phyloP scores from a whole-genome alignment of 2,113 vertebrate species.

The Aleadryas rufinucha region DNA sequence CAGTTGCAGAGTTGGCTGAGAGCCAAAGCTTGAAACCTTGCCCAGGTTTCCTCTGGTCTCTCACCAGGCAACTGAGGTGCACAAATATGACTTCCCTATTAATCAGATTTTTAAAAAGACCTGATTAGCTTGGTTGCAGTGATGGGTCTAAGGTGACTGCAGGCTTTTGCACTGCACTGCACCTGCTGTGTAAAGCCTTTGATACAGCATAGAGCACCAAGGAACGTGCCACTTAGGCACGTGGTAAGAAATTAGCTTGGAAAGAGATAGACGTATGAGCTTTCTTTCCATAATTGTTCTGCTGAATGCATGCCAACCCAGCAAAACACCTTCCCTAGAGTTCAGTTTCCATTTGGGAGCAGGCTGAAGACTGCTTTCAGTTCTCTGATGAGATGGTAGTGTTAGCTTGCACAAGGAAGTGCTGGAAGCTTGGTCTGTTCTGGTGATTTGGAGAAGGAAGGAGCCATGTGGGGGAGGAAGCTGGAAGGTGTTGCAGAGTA shows the following conservation, averaged over 20 bases:
- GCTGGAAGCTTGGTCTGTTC: background rate
- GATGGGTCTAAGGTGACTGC: background rate
- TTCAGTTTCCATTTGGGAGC: background rate
- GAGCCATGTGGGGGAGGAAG: background rate
- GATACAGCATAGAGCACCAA: background rate
- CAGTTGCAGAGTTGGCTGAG: background rate
- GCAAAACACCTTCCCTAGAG: background rate
- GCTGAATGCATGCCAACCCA: background rate
- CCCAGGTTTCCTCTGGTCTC: background rate
- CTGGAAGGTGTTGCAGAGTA: background rate
- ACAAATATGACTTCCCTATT: background rate
- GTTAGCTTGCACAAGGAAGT: background rate
- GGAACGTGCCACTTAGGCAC: rapidly evolving
- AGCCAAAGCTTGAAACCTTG: background rate
- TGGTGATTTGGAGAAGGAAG: background rate
- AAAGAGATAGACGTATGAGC: background rate
- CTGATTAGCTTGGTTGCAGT: background rate
- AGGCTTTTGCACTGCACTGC: background rate
- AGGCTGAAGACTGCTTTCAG: background rate
- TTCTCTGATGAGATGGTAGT: background rate
- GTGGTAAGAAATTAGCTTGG: background rate
- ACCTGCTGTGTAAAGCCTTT: background rate
- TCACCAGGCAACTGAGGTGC: background rate
- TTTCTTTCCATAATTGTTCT: background rate
- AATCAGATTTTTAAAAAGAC: background rate